A percentile compares a stretch with the other conserved stretches of the same genome.
Evolutionary conservation across 2,888 invertebrate species (phyloP).

Genomic region (Mantis religiosa): DNA sequence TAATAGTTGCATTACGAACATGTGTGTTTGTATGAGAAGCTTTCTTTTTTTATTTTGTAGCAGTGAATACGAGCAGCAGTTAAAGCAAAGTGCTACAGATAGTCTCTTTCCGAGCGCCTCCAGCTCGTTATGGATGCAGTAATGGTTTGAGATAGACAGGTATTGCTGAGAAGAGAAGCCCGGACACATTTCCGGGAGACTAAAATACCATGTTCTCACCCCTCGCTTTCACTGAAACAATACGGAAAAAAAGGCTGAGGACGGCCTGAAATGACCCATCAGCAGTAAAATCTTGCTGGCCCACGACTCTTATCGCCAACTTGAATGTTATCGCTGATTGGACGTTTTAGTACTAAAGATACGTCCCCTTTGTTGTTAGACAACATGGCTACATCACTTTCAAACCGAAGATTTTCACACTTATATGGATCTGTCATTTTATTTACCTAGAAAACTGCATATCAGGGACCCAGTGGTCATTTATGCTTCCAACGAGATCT

Average conservation of each 20-base stretch:
- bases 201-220: neutral
- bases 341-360: neutral
- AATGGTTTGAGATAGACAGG: neutral
- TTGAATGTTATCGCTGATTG: neutral
- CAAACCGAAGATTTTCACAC: too few relatives aligned
- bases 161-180: neutral
- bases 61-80: neutral
- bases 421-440: too few relatives aligned
- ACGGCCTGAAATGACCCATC: neutral
- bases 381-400: too few relatives aligned
- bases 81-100: neutral
- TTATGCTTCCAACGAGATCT: too few relatives aligned
- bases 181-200: neutral
- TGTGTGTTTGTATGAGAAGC: neutral
- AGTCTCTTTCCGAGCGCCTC: neutral
- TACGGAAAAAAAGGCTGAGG: neutral
- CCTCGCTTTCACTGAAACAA: neutral
- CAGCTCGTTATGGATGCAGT: neutral
- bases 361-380: neutral
- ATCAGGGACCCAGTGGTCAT: too few relatives aligned
- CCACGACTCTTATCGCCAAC: neutral
- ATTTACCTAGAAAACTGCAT: too few relatives aligned
- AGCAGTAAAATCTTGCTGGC: neutral
- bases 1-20: neutral
- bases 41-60: neutral